Evolutionary conservation across 2,888 invertebrate genomes (phyloP), one percentile per base, ranked within the genome.

Genomic region (Macrosoma leucophasiata): DNA sequence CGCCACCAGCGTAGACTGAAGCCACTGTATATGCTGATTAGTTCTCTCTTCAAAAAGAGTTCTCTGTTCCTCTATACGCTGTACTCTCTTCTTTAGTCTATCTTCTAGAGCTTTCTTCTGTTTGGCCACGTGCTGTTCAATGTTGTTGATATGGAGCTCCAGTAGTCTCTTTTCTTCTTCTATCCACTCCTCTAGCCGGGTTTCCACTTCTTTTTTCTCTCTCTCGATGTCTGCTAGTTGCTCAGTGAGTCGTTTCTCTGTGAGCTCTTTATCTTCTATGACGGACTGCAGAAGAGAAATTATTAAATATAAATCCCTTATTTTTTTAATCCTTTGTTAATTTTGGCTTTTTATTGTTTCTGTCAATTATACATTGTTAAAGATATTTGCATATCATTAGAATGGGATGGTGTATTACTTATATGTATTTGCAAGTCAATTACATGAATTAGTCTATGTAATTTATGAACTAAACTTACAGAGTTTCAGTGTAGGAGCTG

Each of bases 121-220:
- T 0, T 45, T 43, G 1, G 59, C 62, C 1, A 59, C 57, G 18
- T 66, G 62, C 6, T 52, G 50, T 3, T 69, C 50, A n/a, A 82
- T n/a, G n/a, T n/a, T n/a, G n/a, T n/a, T n/a, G n/a, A n/a, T n/a
- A n/a, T 76, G 47, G 32, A 74, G 61, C 27, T 82, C 71, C 35
- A 85, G 47, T 4, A 63, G 34, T 31, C 50, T 49, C 1, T 59
- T 49, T 36, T 74, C 67, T 9, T 67, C 62, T 7, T 60, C 62
- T 43, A 58, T 49, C 62, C 66, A 69, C 2, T 49, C 45, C 1
- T 51, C 38, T 1, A 79, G 60, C 2, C 64, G 50, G 0, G 31
- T 25, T 8, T 65, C 59, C 0, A 39, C 25, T 19, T 47, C 40
- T 9, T 12, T 33, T 4, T 69, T 45, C 23, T 78, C 72, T 0